These are phyloP conservation scores for Onchidella celtica DNA, from an alignment of 2,888 invertebrate species.

Conservation along the genomic window DNA sequence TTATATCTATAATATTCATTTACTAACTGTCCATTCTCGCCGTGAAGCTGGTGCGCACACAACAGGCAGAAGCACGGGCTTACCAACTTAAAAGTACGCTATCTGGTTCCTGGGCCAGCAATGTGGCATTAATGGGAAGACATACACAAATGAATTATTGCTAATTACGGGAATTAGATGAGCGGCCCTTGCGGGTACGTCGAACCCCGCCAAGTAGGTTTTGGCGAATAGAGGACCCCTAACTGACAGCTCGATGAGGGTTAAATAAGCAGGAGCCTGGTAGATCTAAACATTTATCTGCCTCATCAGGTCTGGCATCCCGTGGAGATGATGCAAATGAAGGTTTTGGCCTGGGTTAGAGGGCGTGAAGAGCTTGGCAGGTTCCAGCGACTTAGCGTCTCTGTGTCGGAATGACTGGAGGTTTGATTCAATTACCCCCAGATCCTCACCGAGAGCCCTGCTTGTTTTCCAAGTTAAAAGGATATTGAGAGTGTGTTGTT, in stretches of 20 bases:
- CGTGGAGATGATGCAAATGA: slow-evolving; percentile 12
- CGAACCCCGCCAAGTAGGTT: not conserved
- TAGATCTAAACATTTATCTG: slow-evolving; percentile 35
- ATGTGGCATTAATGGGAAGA: slow-evolving; percentile 10
- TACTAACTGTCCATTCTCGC: no score
- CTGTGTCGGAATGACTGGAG: slow-evolving; percentile 3
- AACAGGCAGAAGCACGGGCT: no score
- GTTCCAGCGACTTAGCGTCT: slow-evolving; percentile 19
- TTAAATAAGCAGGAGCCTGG: slow-evolving; percentile 15
- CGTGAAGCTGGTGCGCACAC: no score
- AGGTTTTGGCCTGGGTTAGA: not conserved
- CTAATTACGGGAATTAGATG: slow-evolving; percentile 3
- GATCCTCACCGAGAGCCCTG: not conserved
- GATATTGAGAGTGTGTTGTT: slow-evolving; percentile 25
- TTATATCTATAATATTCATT: no score
- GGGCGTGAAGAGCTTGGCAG: slow-evolving; percentile 10
- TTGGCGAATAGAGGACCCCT: not conserved
- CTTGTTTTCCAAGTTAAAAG: slow-evolving; percentile 38
- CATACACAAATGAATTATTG: slow-evolving; percentile 2
- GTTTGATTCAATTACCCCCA: slow-evolving; percentile 25
- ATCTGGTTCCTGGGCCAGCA: not conserved
- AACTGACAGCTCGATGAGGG: not conserved
- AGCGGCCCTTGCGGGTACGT: not conserved
- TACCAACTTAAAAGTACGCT: no score
- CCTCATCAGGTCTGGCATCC: slow-evolving; percentile 26